Base-by-base conservation (phyloP, 64 coral and sea anemone genomes). In the Montipora capricornis region DNA sequence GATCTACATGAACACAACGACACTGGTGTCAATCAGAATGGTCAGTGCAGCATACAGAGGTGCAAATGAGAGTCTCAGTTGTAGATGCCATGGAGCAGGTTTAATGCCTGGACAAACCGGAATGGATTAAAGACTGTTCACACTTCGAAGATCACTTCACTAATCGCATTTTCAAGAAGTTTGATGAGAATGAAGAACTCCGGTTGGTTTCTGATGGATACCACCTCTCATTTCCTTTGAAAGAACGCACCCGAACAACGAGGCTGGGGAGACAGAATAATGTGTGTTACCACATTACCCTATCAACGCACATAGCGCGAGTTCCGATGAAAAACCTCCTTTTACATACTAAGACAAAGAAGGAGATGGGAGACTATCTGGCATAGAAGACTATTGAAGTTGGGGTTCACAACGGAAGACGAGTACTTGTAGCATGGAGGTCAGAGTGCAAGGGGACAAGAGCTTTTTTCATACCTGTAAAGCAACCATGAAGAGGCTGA, bases 141-240 rank as follows among this genome's bases (percentile, higher is more conserved):
- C 19, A 78, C 0, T 50, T 89, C 0, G 87, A 70, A 58, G 87
- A 78, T 14, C 68, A 37, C 37, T 89, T 89, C 48, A 58, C 44
- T 44, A 46, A 76, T 22, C 87, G 49, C 49, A 22, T 92, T 45
- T 47, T 84, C 12, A 4, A 74, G 11, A 92, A 59, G 50, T 92
- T 74, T 16, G 5, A 5, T 49, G 68, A n/a, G 5, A 83, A 48
- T 82, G 49, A 84, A 5, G 79, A 92, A 84, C 6, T 83, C 3
- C 80, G 57, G 5, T 58, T 92, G 68, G 78, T 92, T 44, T 92
- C 74, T 52, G 80, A 92, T 49, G 82, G 90, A 53, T 92, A 92
- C 47, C 80, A 92, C 17, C 57, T 92, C 13, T 17, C 66, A 6
- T 57, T 59, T 45, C 83, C 90, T 47, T 44, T 66, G 19, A 92